Evolutionary conservation across 1,140 invertebrate genomes (phyloP).

Genomic region (Nephotettix cincticeps): DNA sequence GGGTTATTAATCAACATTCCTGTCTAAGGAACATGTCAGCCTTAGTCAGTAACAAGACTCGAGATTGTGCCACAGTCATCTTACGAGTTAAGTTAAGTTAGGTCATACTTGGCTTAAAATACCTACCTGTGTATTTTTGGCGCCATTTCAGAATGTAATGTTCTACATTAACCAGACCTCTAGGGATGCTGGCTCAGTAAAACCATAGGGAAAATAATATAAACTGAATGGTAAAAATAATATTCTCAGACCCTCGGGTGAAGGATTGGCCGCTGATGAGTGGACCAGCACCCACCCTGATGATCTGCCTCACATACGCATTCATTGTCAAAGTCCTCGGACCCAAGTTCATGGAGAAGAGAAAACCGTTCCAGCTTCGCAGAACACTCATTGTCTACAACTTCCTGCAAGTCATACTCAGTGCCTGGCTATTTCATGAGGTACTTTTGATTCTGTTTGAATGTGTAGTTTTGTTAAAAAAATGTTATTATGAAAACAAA

Average conservation of each 20-base stretch:
- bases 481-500: no score
- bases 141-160: not conserved
- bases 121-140: not conserved
- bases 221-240: no score
- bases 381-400: constrained; percentile 81
- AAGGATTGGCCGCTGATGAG: constrained; percentile 83
- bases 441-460: no score
- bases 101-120: no score
- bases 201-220: no score
- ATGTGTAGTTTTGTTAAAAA: no score
- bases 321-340: constrained; percentile 76
- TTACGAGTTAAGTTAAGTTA: no score
- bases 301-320: constrained; percentile 73
- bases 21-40: no score
- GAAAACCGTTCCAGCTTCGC: constrained; percentile 79
- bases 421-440: constrained; percentile 79
- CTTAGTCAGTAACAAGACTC: no score
- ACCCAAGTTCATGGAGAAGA: constrained; percentile 82
- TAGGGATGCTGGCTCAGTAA: not conserved
- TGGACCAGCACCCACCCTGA: constrained; percentile 76
- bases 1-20: no score
- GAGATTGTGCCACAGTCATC: no score
- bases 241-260: constrained; percentile 70
- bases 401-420: constrained; percentile 80
- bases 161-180: not conserved